Percentiles rank a stretch among this genome's conserved stretches.
These are phyloP conservation scores for Nesoenas mayeri DNA, from an alignment of 2,113 vertebrate genomes.

Conservation along the genomic window DNA sequence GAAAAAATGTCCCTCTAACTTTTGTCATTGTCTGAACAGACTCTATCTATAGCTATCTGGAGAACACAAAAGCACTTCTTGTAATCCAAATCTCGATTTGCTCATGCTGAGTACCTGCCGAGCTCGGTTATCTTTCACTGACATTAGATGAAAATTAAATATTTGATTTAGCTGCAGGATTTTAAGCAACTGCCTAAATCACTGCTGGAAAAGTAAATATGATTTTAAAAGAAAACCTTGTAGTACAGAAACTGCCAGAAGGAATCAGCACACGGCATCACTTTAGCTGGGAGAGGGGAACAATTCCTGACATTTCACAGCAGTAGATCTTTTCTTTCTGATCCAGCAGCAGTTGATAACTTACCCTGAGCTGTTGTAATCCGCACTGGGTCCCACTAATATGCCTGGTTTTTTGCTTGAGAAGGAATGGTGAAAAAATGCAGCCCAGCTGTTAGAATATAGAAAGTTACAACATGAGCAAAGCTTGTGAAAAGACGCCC, in stretches of 20 bases:
- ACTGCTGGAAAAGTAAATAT: slow-evolving; percentile 27
- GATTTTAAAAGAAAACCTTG: slow-evolving; percentile 28
- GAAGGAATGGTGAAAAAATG: slow-evolving; percentile 25
- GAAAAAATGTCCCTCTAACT: neutral
- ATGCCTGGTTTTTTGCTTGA: neutral
- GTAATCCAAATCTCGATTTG: neutral
- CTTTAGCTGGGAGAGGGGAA: neutral
- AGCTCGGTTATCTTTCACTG: slow-evolving; percentile 25
- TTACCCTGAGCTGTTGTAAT: slow-evolving; percentile 31
- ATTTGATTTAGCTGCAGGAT: slow-evolving; percentile 49
- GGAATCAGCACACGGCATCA: neutral
- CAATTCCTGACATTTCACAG: slow-evolving; percentile 6
- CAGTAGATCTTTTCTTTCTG: neutral
- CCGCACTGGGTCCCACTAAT: neutral
- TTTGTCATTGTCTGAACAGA: neutral
- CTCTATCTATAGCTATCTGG: neutral
- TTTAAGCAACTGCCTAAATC: slow-evolving; percentile 31
- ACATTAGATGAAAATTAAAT: slow-evolving; percentile 32
- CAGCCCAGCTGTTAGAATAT: slow-evolving; percentile 41
- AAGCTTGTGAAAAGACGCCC: neutral
- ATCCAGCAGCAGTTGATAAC: slow-evolving; percentile 19
- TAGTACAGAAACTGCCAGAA: neutral
- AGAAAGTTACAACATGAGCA: neutral
- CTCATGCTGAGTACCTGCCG: neutral
- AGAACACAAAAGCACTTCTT: neutral